These are phyloP conservation scores for Leucania comma DNA, from an alignment of 2,888 invertebrate species.

Conservation along the genomic window DNA sequence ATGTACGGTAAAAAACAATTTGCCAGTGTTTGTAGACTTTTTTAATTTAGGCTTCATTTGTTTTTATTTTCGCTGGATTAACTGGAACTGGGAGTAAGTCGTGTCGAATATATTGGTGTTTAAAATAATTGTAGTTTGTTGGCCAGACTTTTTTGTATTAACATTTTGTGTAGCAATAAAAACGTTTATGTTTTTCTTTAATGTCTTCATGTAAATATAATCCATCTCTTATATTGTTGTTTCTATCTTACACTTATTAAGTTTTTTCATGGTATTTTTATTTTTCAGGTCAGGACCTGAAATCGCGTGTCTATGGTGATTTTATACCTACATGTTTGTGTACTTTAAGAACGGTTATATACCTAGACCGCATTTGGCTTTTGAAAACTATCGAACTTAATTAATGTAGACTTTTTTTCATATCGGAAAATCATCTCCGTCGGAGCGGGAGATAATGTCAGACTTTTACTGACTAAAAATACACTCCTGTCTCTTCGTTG, in stretches of 20 bases:
- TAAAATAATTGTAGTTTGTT: neutral
- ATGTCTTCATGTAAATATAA: neutral
- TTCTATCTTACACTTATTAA: neutral
- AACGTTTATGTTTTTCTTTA: neutral
- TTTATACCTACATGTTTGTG: conserved; percentile 12
- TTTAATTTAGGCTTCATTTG: neutral
- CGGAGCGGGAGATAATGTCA: too few species aligned
- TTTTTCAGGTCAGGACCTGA: neutral
- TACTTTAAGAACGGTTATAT: too few species aligned
- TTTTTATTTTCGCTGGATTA: conserved; percentile 13
- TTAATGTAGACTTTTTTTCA: too few species aligned
- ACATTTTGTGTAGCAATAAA: neutral
- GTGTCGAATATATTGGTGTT: conserved; percentile 1
- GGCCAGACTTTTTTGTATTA: neutral
- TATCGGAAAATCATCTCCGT: too few species aligned
- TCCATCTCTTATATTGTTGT: neutral
- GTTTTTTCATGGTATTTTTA: neutral
- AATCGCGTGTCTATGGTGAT: conserved; percentile 20
- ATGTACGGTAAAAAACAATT: neutral
- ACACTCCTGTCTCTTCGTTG: too few species aligned
- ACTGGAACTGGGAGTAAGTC: neutral
- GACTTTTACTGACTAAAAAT: too few species aligned
- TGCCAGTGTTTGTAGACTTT: neutral
- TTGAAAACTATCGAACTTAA: conserved; percentile 1
- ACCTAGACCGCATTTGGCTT: neutral